phyloP scores from a whole-genome alignment of 2,888 invertebrate genomes.

The Gibbula magus region DNA sequence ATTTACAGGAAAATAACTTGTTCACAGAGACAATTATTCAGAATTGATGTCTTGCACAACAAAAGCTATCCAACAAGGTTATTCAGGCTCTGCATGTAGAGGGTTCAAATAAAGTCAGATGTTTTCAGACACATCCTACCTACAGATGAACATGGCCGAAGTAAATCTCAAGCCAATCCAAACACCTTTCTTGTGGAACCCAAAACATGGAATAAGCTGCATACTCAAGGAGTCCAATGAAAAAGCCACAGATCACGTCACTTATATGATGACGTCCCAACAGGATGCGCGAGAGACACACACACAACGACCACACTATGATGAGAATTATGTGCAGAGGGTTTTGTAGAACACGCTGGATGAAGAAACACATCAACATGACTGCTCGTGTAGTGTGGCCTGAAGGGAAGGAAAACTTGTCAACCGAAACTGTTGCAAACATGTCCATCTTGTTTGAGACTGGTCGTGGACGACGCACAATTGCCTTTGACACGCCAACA shows the following conservation, averaged over 20 bases:
- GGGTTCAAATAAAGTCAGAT: too few species aligned
- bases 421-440: slow-evolving; percentile 82
- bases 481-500: slow-evolving; percentile 86
- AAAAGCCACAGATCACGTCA: slow-evolving; percentile 86
- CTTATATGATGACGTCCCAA: slow-evolving; percentile 90
- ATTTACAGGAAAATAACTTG: too few species aligned
- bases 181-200: slow-evolving; percentile 56
- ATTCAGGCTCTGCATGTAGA: too few species aligned
- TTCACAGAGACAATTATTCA: too few species aligned
- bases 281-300: slow-evolving; percentile 87
- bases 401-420: slow-evolving; percentile 93
- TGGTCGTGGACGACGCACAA: slow-evolving; percentile 86
- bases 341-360: slow-evolving; percentile 37
- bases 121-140: not conserved
- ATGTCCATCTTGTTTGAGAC: slow-evolving; percentile 82
- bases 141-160: slow-evolving; percentile 66
- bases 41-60: too few species aligned
- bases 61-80: too few species aligned
- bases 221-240: slow-evolving; percentile 79
- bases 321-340: slow-evolving; percentile 76
- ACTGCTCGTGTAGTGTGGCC: slow-evolving; percentile 92
- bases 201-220: slow-evolving; percentile 50
- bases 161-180: slow-evolving; percentile 59
- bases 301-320: slow-evolving; percentile 84
- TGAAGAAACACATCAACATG: slow-evolving; percentile 84